Conservation (phyloP, 2,797 vertebrate species). For the Oreortyx pictus region DNA sequence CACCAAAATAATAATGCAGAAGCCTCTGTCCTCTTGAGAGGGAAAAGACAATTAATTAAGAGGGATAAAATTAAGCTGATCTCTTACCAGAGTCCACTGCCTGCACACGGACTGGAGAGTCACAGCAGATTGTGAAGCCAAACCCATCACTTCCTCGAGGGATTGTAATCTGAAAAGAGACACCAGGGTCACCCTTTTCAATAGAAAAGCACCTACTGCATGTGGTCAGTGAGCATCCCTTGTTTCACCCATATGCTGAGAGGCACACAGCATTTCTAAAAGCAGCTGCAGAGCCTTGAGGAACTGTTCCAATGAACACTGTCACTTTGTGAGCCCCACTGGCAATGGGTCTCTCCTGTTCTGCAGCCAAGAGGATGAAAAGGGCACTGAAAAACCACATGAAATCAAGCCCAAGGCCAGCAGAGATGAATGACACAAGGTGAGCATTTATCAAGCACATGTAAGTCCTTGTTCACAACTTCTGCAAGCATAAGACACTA, state of each 20-base stretch:
- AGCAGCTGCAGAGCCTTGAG: neutral
- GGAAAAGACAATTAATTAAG: neutral
- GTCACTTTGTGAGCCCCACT: accelerated
- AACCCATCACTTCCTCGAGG: slow-evolving; percentile 93
- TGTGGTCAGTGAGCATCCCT: neutral
- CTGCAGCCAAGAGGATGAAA: neutral
- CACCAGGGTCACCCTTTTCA: neutral
- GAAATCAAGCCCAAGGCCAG: accelerated
- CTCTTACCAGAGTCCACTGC: slow-evolving; percentile 92
- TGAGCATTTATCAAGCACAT: accelerated
- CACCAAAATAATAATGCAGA: neutral
- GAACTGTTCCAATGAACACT: accelerated
- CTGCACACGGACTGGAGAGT: slow-evolving; percentile 94
- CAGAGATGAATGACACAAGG: neutral
- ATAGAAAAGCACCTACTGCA: neutral
- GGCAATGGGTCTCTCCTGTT: neutral
- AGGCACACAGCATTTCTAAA: accelerated
- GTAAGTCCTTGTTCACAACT: neutral
- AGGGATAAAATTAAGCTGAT: neutral
- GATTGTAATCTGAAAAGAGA: slow-evolving; percentile 88
- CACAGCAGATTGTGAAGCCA: slow-evolving; percentile 97
- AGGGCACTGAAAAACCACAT: neutral
- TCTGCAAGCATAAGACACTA: neutral
- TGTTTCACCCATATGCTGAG: accelerated
- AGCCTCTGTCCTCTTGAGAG: neutral